Conservation (phyloP, 2,888 invertebrate genomes). For the Dendrolimus houi region DNA sequence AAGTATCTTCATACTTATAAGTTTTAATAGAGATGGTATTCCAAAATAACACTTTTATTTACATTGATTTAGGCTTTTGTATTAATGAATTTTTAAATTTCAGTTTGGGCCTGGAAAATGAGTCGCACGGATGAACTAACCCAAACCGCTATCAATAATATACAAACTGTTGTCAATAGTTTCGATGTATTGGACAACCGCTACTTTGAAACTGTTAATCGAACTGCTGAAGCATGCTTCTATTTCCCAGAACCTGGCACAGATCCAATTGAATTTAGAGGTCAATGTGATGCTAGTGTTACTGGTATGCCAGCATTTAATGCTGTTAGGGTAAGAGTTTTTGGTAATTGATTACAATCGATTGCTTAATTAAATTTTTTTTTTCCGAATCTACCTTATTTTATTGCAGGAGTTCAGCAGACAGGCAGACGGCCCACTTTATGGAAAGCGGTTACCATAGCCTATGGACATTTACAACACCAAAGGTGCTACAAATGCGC, state of each 20-base stretch:
- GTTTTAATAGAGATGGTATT: too few species aligned
- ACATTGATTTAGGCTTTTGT: too few species aligned
- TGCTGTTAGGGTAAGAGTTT: slow-evolving; percentile 18
- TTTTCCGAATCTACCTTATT: too few species aligned
- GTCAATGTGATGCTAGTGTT: slow-evolving; percentile 28
- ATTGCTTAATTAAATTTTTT: not conserved
- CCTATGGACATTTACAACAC: too few species aligned
- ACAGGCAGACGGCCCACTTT: too few species aligned
- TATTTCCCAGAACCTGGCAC: slow-evolving; percentile 20
- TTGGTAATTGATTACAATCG: not conserved
- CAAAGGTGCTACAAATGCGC: too few species aligned
- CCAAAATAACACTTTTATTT: too few species aligned
- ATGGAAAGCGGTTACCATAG: too few species aligned
- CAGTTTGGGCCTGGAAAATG: slow-evolving; percentile 43
- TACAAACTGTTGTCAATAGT: slow-evolving; percentile 17
- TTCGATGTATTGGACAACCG: slow-evolving; percentile 26
- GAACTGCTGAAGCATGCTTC: slow-evolving; percentile 15
- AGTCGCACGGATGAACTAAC: slow-evolving; percentile 30
- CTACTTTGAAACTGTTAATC: slow-evolving; percentile 25
- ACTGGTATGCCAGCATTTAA: slow-evolving; percentile 26
- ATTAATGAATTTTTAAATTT: slow-evolving; percentile 2
- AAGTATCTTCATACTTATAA: too few species aligned
- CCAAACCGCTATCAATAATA: slow-evolving; percentile 9
- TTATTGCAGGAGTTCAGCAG: too few species aligned
- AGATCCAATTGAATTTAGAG: slow-evolving; percentile 25